Evolutionary conservation across 2,888 invertebrate genomes (phyloP).

Genomic region (Folsomia candida): DNA sequence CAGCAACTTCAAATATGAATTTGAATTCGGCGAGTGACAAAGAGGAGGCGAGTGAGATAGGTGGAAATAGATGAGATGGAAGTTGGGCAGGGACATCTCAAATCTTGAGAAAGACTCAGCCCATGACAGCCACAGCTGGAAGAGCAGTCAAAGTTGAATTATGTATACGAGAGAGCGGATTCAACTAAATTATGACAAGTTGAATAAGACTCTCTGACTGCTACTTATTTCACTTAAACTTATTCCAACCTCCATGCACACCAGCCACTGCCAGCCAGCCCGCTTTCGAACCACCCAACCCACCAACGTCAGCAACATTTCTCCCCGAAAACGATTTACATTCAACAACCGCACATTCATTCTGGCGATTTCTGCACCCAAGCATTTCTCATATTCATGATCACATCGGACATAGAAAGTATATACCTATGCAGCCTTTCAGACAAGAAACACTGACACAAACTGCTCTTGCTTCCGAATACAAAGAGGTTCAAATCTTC

Average conservation of each 20-base stretch:
- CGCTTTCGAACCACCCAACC: no score
- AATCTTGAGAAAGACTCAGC: background rate
- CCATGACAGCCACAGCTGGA: constrained; percentile 10
- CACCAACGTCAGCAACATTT: background rate
- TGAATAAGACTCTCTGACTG: constrained; percentile 10
- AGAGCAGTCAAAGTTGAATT: constrained; percentile 16
- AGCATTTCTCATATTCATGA: background rate
- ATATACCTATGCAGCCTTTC: no score
- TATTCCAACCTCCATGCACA: background rate
- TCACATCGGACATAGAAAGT: background rate
- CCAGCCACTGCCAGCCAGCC: background rate
- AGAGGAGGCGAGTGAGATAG: background rate
- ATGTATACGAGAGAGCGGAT: constrained; percentile 7
- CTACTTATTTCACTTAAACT: constrained; percentile 7
- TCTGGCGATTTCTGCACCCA: background rate
- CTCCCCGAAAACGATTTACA: background rate
- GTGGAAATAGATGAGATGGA: background rate
- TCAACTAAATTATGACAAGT: constrained; percentile 19
- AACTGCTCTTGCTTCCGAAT: no score
- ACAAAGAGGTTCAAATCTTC: no score
- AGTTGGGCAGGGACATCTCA: background rate
- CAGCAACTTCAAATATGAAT: constrained; percentile 1
- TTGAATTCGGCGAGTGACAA: background rate
- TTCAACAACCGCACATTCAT: background rate
- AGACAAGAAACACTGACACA: background rate